A percentile compares a stretch with the other conserved stretches of the same genome.
These are phyloP conservation scores for Sitobion miscanthi DNA, from an alignment of 1,140 invertebrate species.

Conservation along the genomic window DNA sequence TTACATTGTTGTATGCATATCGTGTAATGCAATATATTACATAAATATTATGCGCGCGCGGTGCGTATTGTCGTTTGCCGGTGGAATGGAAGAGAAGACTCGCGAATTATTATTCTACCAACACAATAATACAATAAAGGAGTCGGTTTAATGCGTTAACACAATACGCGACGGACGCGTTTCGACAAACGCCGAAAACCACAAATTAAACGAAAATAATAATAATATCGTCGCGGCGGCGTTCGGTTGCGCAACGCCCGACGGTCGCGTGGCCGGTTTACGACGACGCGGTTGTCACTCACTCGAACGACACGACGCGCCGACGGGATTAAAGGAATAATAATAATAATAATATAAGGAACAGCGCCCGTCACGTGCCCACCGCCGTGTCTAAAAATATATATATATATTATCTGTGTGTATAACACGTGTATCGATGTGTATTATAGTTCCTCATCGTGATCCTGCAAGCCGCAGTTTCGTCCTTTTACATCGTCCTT, in stretches of 20 bases:
- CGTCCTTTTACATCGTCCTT: neutral
- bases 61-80: neutral
- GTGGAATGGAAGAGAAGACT: neutral
- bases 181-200: slow-evolving; percentile 41
- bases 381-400: neutral
- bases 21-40: no score
- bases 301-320: slow-evolving; percentile 29
- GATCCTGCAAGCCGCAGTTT: neutral
- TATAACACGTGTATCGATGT: neutral
- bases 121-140: neutral
- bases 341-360: slow-evolving; percentile 3
- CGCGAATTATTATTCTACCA: neutral
- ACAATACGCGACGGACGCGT: neutral
- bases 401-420: neutral
- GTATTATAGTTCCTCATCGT: neutral
- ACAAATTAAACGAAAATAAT: slow-evolving; percentile 57
- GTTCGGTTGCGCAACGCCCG: slow-evolving; percentile 35
- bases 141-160: slow-evolving; percentile 47
- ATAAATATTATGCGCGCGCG: neutral
- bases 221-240: slow-evolving; percentile 22
- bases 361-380: slow-evolving; percentile 35
- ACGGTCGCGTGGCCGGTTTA: slow-evolving; percentile 54
- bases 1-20: no score
- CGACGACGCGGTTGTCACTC: slow-evolving; percentile 56
- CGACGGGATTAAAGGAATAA: slow-evolving; percentile 31